phyloP scores from a whole-genome alignment of 2,888 invertebrate species.

The Liodrosophila aerea region DNA sequence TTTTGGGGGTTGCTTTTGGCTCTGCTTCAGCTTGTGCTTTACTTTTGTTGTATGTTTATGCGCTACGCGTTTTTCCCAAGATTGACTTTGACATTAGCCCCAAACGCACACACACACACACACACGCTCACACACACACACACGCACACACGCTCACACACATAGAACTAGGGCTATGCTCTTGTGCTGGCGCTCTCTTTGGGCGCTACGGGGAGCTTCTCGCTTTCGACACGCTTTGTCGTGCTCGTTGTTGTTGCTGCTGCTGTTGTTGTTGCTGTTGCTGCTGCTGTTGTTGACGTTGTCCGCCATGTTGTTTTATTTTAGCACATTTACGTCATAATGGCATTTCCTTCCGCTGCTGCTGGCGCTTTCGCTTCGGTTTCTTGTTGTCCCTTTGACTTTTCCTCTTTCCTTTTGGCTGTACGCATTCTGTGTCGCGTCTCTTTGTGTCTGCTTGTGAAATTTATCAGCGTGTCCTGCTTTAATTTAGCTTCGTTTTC shows the following conservation, averaged over 20 bases:
- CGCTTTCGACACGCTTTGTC: conserved; percentile 70
- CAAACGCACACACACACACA: conserved; percentile 49
- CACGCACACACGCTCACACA: too few relatives aligned
- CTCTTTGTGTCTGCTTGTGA: conserved; percentile 62
- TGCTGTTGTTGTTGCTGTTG: too few relatives aligned
- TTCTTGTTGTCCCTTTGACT: conserved; percentile 55
- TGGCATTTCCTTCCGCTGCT: conserved; percentile 75
- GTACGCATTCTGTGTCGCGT: conserved; percentile 60
- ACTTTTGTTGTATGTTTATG: conserved; percentile 70
- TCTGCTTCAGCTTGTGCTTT: conserved; percentile 45
- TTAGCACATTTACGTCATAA: conserved; percentile 79
- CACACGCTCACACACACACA: too few relatives aligned
- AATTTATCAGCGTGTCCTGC: conserved; percentile 53
- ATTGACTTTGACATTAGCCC: conserved; percentile 79
- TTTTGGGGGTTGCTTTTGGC: conserved; percentile 51
- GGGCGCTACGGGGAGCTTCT: conserved; percentile 50
- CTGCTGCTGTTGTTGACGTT: conserved; percentile 50
- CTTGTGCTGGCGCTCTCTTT: conserved; percentile 27
- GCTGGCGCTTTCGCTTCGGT: conserved; percentile 45
- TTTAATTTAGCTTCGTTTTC: conserved; percentile 54
- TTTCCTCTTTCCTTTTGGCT: conserved; percentile 55
- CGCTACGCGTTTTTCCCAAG: conserved; percentile 78
- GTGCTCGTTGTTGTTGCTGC: too few relatives aligned
- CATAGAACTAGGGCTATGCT: conserved; percentile 11
- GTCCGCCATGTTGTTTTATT: conserved; percentile 78